Conservation (phyloP, 2,113 vertebrate genomes). For the Nibea coibor region DNA sequence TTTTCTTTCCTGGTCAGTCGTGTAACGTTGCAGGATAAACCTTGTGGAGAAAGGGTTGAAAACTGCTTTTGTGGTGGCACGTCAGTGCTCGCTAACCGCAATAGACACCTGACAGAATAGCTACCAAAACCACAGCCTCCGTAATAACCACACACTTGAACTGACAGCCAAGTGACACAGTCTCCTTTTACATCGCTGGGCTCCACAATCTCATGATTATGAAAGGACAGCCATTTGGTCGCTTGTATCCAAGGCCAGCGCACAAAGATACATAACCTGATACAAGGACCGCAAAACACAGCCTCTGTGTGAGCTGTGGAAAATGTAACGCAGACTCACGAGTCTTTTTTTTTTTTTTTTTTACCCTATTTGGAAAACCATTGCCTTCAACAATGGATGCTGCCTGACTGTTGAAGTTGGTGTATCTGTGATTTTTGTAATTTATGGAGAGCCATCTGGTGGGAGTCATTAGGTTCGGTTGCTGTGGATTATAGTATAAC, state of each 20-base stretch:
- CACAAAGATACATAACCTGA: slow-evolving; percentile 33
- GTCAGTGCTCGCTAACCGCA: not conserved
- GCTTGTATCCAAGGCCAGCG: not conserved
- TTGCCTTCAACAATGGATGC: slow-evolving; percentile 19
- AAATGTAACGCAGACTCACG: slow-evolving; percentile 5
- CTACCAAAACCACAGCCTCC: not conserved
- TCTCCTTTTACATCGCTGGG: not conserved
- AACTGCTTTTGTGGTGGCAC: not conserved
- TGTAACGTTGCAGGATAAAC: not conserved
- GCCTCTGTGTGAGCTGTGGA: slow-evolving; percentile 11
- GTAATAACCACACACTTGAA: not conserved
- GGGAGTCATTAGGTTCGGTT: slow-evolving; percentile 22
- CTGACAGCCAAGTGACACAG: slow-evolving; percentile 10
- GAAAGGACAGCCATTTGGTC: not conserved
- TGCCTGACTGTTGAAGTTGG: slow-evolving; percentile 12
- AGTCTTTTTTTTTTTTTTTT: slow-evolving; percentile 7
- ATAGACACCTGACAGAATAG: not conserved
- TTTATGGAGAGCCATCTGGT: slow-evolving; percentile 56
- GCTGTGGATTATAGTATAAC: slow-evolving; percentile 28
- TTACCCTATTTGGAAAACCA: slow-evolving; percentile 31
- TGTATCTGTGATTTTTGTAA: slow-evolving; percentile 53
- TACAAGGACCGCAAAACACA: not conserved
- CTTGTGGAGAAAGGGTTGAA: not conserved
- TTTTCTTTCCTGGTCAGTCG: not conserved
- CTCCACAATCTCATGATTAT: slow-evolving; percentile 21